Evolutionary conservation across 1,140 invertebrate species (phyloP), one percentile per base, ranked within the genome.

Genomic region (Microvelia longipes): DNA sequence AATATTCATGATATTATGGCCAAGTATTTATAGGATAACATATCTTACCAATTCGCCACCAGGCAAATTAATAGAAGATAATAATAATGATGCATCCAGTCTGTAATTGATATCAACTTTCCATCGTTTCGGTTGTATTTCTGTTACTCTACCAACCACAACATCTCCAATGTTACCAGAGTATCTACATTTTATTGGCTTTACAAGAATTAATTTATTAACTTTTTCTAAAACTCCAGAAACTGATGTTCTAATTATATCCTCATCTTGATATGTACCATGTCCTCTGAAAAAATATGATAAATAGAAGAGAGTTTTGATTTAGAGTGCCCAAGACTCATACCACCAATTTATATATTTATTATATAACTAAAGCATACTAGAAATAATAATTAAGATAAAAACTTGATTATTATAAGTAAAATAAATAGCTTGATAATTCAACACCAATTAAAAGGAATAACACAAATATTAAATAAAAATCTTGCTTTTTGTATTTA

Each of bases 141-240:
- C 94, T 0, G 90, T 87, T 24, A 99, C 91, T 70, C 97, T 83
- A 0, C 95, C 97, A 61, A 99, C 90, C 50, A 99, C 86, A 24
- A 99, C 93, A 83, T 99, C 97, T 0, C 97, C 97, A 70, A 98
- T 91, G 82, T 98, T 95, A 11, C 96, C 96, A 77, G 90, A 88
- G 77, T 93, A 94, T 29, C 90, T 84, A 75, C 89, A 90, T 79
- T 97, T 97, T 5, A 96, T 80, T 0, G 96, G 94, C 72, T 85
- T 86, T 2, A 99, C 88, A 28, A 92, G 91, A 68, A 98, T 89
- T 24, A 99, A 82, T 79, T 96, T 95, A 78, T 98, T 98, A 0
- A 98, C 93, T 82, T 91, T 88, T 77, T 97, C 89, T 74, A 96
- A 87, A 61, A 93, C 85, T 5, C 97, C 97, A 72, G 95, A 94